Percentiles rank a stretch among this genome's conserved stretches.
phyloP scores from a whole-genome alignment of 2,888 invertebrate genomes.

The Chrysolina americana region DNA sequence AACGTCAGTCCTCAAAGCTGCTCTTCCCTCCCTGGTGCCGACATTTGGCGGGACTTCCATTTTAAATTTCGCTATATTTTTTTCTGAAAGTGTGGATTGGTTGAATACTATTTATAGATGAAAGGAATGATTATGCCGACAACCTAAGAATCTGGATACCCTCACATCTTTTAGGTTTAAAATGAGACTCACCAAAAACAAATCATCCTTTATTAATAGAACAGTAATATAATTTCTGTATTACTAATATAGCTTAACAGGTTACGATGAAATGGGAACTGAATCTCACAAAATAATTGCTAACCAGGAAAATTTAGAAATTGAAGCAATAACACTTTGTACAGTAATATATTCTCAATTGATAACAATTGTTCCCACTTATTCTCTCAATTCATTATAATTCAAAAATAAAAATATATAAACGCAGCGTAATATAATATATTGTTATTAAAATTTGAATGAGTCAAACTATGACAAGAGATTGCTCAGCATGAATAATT shows the following conservation, averaged over 20 bases:
- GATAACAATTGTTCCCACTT: slow-evolving; percentile 55
- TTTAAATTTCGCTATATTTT: no score
- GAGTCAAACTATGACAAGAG: background rate
- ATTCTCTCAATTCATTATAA: slow-evolving; percentile 31
- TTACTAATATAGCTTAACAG: slow-evolving; percentile 61
- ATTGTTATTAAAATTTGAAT: background rate
- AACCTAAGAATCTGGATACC: no score
- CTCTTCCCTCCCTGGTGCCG: no score
- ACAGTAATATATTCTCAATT: slow-evolving; percentile 48
- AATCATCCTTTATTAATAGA: slow-evolving; percentile 62
- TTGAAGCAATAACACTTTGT: slow-evolving; percentile 41
- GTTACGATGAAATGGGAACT: slow-evolving; percentile 53
- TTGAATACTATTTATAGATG: no score
- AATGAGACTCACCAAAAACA: slow-evolving; percentile 51
- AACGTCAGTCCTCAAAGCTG: no score
- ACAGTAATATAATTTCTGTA: slow-evolving; percentile 62
- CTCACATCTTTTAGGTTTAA: background rate
- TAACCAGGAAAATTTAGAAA: slow-evolving; percentile 39
- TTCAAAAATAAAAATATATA: background rate
- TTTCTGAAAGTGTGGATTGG: no score
- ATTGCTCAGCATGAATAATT: background rate
- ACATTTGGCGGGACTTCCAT: no score
- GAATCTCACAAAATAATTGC: slow-evolving; percentile 42
- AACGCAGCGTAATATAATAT: background rate
- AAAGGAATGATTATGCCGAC: no score